phyloP scores from a whole-genome alignment of 37 sponge, comb jelly and placozoan species.

The Aphrocallistes beatrix region DNA sequence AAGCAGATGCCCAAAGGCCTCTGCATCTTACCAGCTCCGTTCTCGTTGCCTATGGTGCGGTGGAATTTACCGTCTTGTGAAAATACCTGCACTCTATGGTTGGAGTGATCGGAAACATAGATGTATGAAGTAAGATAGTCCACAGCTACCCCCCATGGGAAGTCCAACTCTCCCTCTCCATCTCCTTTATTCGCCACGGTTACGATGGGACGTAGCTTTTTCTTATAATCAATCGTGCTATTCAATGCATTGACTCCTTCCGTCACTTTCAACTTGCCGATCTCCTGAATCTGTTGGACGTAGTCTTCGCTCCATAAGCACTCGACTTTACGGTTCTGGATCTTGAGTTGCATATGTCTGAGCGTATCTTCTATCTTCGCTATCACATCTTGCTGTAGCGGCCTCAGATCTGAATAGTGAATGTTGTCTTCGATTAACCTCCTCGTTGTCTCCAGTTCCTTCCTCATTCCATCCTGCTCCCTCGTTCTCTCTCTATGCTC shows the following conservation, averaged over 20 bases:
- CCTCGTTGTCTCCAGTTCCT: not conserved
- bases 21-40: not conserved
- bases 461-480: not conserved
- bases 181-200: not conserved
- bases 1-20: not conserved
- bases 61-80: not conserved
- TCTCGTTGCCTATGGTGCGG: not conserved
- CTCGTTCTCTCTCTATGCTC: not conserved
- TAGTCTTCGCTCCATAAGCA: not conserved
- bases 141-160: constrained; percentile 16
- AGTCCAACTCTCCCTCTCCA: constrained; percentile 7
- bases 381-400: constrained; percentile 5
- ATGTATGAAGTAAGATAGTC: not conserved
- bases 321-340: not conserved
- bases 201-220: not conserved
- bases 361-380: not conserved
- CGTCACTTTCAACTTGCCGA: not conserved
- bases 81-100: not conserved
- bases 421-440: not conserved
- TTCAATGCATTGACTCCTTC: not conserved
- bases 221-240: not conserved
- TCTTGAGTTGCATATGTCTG: not conserved
- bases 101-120: not conserved
- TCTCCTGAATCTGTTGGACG: not conserved
- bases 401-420: not conserved